Evolutionary conservation across 2,113 vertebrate species (phyloP).

Genomic region (Coreoperca whiteheadi): DNA sequence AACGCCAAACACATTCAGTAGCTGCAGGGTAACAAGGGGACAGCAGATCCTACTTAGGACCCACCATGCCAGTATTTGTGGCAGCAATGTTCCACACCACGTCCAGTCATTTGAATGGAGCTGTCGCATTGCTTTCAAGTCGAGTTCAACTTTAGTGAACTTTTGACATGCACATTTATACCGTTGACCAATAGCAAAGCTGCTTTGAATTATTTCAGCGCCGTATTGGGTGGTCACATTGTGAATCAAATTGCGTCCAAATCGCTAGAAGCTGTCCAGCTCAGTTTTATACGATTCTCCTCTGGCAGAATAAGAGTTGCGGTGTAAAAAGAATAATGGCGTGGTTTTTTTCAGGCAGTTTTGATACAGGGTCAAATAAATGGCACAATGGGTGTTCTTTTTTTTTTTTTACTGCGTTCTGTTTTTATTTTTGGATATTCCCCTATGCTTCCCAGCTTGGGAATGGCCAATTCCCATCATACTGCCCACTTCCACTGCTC

Average conservation of each 20-base stretch:
- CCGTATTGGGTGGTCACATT: slow-evolving; percentile 17
- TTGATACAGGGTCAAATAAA: slow-evolving; percentile 28
- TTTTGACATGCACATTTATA: background rate
- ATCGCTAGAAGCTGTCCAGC: slow-evolving; percentile 17
- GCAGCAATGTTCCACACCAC: background rate
- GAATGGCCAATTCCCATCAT: background rate
- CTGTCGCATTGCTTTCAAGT: background rate
- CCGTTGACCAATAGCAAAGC: background rate
- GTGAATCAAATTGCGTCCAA: slow-evolving; percentile 11
- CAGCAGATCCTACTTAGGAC: slow-evolving; percentile 5
- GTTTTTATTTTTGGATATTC: slow-evolving; percentile 23
- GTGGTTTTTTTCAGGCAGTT: slow-evolving; percentile 18
- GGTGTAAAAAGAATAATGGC: background rate
- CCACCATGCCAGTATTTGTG: background rate
- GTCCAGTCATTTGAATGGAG: background rate
- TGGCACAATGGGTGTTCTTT: slow-evolving; percentile 15
- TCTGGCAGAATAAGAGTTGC: slow-evolving; percentile 10
- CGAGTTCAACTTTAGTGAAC: background rate
- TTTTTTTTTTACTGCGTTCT: background rate
- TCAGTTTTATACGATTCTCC: slow-evolving; percentile 36
- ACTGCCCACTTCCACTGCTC: background rate
- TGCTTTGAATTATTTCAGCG: slow-evolving; percentile 3
- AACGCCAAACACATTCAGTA: background rate
- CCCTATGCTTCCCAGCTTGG: background rate
- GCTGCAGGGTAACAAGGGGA: slow-evolving; percentile 3